Conservation (phyloP, 2,113 vertebrate genomes). For the Lynx canadensis region DNA sequence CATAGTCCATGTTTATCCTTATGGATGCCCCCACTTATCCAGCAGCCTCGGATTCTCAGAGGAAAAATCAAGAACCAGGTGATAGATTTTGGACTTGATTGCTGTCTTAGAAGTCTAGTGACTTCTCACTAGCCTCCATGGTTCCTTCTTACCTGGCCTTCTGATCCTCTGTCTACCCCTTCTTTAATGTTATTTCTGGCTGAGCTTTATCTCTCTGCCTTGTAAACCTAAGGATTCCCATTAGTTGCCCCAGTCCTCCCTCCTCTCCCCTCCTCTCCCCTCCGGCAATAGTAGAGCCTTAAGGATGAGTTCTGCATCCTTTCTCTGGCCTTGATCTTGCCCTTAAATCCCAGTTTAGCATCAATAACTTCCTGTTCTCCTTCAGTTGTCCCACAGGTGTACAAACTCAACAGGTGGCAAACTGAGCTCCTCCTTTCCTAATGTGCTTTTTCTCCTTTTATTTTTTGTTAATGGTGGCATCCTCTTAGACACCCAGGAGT, state of each 20-base stretch:
- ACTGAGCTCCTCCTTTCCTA: neutral
- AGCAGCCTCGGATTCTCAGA: neutral
- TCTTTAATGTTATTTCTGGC: neutral
- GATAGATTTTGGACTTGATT: neutral
- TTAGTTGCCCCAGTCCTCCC: neutral
- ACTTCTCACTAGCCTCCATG: fast-evolving
- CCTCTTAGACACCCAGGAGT: neutral
- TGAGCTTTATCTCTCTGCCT: neutral
- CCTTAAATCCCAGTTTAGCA: neutral
- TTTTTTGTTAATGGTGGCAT: neutral
- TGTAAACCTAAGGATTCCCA: neutral
- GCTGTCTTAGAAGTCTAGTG: neutral
- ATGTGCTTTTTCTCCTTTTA: neutral
- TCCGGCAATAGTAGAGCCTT: neutral
- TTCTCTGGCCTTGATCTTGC: neutral
- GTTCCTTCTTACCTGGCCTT: neutral
- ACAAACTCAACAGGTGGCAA: neutral
- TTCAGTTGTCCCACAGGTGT: neutral
- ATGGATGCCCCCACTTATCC: neutral
- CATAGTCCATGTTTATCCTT: neutral
- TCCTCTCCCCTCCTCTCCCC: too few species aligned
- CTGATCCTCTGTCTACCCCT: neutral
- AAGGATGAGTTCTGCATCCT: neutral
- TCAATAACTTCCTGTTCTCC: neutral
- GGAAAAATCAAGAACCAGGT: neutral